Conservation (phyloP, 2,888 invertebrate genomes). For the Polyommatus icarus region DNA sequence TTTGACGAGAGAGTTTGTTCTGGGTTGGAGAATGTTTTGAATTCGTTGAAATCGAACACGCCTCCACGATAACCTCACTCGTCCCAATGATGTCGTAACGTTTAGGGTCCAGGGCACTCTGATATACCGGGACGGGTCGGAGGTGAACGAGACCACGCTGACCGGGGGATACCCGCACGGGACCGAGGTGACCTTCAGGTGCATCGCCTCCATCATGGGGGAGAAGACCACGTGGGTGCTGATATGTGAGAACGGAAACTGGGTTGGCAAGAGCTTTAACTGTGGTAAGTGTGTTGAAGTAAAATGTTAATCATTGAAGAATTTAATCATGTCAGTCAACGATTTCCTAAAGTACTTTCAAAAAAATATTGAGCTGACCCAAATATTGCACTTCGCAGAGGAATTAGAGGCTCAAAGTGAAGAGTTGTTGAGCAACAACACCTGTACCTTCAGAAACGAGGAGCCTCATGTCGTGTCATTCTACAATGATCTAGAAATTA, state of each 20-base stretch:
- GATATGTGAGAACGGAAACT: constrained; percentile 90
- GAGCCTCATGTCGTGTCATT: constrained; percentile 91
- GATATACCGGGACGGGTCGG: constrained; percentile 86
- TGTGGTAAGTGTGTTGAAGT: constrained; percentile 81
- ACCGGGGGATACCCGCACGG: constrained; percentile 88
- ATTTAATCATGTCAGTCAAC: too few species aligned
- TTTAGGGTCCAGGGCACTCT: constrained; percentile 87
- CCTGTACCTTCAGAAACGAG: constrained; percentile 88
- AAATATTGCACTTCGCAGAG: constrained; percentile 52
- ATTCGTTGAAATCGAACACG: constrained; percentile 37
- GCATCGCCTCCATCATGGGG: constrained; percentile 89
- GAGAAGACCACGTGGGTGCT: constrained; percentile 92
- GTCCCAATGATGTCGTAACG: constrained; percentile 38
- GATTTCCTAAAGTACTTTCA: neutral
- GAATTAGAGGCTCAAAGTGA: constrained; percentile 72
- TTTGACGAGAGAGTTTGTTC: constrained; percentile 36
- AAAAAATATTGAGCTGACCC: neutral
- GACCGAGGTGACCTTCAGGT: constrained; percentile 90
- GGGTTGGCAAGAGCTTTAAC: constrained; percentile 90
- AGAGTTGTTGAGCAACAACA: constrained; percentile 82
- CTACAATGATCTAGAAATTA: constrained; percentile 88
- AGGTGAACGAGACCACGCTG: constrained; percentile 82
- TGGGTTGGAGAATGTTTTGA: constrained; percentile 38
- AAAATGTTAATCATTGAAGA: neutral
- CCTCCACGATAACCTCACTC: constrained; percentile 30